A percentile compares a stretch with the other conserved stretches of the same genome.
phyloP scores from a whole-genome alignment of 2,888 invertebrate species.

The Marronus borbonicus region DNA sequence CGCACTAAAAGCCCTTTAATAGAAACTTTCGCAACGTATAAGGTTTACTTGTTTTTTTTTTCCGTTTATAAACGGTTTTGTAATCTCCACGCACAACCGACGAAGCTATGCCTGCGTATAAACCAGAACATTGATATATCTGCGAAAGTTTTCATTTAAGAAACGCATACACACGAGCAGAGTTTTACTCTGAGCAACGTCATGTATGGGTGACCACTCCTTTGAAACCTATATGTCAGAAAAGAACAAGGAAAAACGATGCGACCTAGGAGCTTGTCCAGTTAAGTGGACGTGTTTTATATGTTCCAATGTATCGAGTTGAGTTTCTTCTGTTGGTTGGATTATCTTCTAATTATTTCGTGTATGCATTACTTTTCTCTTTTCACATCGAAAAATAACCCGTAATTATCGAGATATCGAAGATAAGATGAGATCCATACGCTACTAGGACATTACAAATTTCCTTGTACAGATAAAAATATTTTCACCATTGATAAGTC shows the following conservation, averaged over 20 bases:
- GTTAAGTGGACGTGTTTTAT: slow-evolving; percentile 11
- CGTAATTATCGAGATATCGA: background rate
- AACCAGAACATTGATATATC: slow-evolving; percentile 48
- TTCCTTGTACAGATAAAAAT: slow-evolving; percentile 40
- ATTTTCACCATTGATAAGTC: slow-evolving; percentile 44
- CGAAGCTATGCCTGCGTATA: background rate
- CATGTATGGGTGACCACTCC: slow-evolving; percentile 44
- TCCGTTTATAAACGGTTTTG: slow-evolving; percentile 4
- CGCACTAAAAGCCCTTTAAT: background rate
- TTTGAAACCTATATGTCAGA: slow-evolving; percentile 45
- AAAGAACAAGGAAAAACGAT: slow-evolving; percentile 48
- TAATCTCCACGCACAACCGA: slow-evolving; percentile 7
- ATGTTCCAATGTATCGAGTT: background rate
- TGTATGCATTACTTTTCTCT: no score
- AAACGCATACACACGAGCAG: slow-evolving; percentile 40
- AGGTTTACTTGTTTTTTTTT: slow-evolving; percentile 22
- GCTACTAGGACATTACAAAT: background rate
- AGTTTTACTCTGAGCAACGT: slow-evolving; percentile 32
- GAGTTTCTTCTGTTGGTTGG: background rate
- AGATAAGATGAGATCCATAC: no score
- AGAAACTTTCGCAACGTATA: background rate
- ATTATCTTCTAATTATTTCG: background rate
- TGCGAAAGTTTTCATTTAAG: slow-evolving; percentile 51
- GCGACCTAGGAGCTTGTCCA: slow-evolving; percentile 20
- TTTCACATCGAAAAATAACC: no score